Conservation (phyloP, 2,888 invertebrate genomes). For the Sesamia inferens region DNA sequence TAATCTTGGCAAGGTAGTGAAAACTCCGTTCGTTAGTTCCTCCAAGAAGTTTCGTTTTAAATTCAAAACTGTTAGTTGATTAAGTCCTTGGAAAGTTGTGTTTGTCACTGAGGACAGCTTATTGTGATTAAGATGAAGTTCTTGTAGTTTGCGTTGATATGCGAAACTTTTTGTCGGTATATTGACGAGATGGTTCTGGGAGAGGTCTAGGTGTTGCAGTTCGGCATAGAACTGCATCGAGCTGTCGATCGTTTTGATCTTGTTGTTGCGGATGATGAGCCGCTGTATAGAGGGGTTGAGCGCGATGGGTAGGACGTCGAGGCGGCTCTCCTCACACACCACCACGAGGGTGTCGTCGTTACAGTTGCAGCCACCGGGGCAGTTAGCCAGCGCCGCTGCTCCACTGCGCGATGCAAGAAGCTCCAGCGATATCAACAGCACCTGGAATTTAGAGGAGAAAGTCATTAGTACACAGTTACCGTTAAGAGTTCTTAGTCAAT, state of each 20-base stretch:
- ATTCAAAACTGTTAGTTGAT: slow-evolving; percentile 94
- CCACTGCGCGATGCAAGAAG: slow-evolving; percentile 82
- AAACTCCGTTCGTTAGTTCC: slow-evolving; percentile 93
- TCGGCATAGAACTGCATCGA: slow-evolving; percentile 97
- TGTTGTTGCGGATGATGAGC: slow-evolving; percentile 95
- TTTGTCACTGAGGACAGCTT: slow-evolving; percentile 95
- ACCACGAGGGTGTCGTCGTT: slow-evolving; percentile 97
- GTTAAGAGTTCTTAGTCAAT: slow-evolving; percentile 7
- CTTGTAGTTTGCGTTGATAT: slow-evolving; percentile 95
- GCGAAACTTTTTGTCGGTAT: slow-evolving; percentile 95
- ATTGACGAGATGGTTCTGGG: slow-evolving; percentile 95
- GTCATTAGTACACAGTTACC: slow-evolving; percentile 32
- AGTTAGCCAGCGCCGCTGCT: slow-evolving; percentile 92
- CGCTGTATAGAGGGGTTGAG: slow-evolving; percentile 97
- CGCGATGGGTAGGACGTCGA: slow-evolving; percentile 97
- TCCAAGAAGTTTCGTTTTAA: slow-evolving; percentile 95
- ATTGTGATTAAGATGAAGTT: slow-evolving; percentile 95
- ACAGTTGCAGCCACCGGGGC: slow-evolving; percentile 96
- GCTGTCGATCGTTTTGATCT: slow-evolving; percentile 96
- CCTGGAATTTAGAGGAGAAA: slow-evolving; percentile 77
- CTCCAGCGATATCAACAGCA: slow-evolving; percentile 81
- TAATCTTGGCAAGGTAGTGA: slow-evolving; percentile 93
- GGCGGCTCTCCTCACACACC: slow-evolving; percentile 95
- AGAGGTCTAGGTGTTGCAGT: slow-evolving; percentile 95
- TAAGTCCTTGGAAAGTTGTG: slow-evolving; percentile 94